These are phyloP conservation scores for Hetaerina titia DNA, from an alignment of 2,888 invertebrate genomes.

Conservation along the genomic window DNA sequence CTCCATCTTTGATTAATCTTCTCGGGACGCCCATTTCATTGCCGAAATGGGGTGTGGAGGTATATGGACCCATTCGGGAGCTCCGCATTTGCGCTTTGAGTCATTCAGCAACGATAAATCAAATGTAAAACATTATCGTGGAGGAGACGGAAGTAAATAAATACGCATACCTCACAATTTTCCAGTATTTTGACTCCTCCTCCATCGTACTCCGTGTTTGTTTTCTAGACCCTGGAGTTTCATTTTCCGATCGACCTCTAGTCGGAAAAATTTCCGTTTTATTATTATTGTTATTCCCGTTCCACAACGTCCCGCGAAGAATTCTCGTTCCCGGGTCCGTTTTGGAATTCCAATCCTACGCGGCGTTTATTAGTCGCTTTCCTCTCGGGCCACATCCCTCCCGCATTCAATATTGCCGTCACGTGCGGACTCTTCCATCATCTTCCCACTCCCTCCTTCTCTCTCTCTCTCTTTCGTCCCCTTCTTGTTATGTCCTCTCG, in stretches of 20 bases:
- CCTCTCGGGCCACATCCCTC: background rate
- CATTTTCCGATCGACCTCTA: background rate
- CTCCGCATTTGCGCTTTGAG: no score
- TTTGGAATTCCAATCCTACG: background rate
- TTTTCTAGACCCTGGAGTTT: background rate
- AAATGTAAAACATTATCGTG: no score
- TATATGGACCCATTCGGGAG: no score
- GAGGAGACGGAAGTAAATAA: no score
- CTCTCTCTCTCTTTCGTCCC: no score
- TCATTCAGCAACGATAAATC: no score
- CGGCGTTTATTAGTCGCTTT: constrained; percentile 32
- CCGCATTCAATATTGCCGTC: background rate
- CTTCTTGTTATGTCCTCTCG: background rate
- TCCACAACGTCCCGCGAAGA: background rate
- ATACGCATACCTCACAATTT: background rate
- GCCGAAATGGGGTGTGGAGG: no score
- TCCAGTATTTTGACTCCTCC: background rate
- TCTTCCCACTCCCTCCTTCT: background rate
- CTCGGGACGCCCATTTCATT: no score
- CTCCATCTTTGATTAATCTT: no score
- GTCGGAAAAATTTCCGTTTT: background rate
- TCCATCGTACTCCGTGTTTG: background rate
- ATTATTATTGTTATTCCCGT: background rate
- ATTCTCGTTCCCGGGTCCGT: background rate
- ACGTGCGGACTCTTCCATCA: constrained; percentile 2